A percentile compares a stretch with the other conserved stretches of the same genome.
These are phyloP conservation scores for Coregonus ussuriensis DNA, from an alignment of 2,797 vertebrate species.

Conservation along the genomic window DNA sequence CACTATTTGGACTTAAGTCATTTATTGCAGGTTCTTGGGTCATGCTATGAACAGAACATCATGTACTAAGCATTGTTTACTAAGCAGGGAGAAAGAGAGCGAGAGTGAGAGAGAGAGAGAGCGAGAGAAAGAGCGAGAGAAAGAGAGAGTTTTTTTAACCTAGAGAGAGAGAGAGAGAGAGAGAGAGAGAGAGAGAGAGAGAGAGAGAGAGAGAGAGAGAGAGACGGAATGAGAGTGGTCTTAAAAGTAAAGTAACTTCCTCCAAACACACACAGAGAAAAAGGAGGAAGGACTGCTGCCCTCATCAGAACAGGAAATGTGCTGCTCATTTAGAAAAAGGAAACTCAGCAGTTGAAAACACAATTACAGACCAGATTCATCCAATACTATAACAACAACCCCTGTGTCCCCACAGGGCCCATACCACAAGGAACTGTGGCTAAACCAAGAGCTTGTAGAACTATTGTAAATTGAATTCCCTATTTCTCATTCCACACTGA, in stretches of 20 bases:
- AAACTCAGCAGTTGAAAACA: slow-evolving; percentile 22
- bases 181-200: too few relatives aligned
- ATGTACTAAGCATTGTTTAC: background rate
- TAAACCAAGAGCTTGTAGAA: background rate
- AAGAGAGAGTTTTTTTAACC: too few relatives aligned
- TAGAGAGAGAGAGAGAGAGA: too few relatives aligned
- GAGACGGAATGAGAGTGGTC: too few relatives aligned
- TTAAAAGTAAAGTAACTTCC: background rate
- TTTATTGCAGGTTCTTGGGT: background rate
- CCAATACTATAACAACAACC: background rate
- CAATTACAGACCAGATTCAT: background rate
- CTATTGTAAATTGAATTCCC: background rate
- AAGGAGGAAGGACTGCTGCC: background rate
- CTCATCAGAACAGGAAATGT: slow-evolving; percentile 43
- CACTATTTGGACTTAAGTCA: background rate
- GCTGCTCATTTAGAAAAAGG: slow-evolving; percentile 23
- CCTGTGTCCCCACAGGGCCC: background rate
- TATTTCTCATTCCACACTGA: slow-evolving; percentile 12
- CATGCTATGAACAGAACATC: background rate
- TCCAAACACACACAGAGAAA: background rate
- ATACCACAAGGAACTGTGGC: background rate
- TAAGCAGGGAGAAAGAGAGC: background rate
- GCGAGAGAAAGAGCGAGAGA: background rate
- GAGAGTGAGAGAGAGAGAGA: background rate
- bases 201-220: too few relatives aligned